Evolutionary conservation across 1,140 invertebrate species (phyloP).

Genomic region (Drosophila sp.): DNA sequence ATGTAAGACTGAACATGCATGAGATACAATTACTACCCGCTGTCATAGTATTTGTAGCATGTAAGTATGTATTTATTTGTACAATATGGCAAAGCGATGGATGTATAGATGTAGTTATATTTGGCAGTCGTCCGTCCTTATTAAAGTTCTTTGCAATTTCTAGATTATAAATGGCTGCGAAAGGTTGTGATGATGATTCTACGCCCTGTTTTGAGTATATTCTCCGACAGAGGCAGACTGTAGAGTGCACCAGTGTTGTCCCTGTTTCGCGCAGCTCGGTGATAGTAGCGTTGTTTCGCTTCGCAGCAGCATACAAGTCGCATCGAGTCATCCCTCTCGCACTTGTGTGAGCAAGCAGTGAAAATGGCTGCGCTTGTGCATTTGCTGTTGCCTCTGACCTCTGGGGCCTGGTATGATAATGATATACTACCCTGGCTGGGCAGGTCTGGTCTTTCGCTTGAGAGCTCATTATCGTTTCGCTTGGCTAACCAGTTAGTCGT

Average conservation of each 20-base stretch:
- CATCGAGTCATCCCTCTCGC: conserved; percentile 29
- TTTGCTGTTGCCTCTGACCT: conserved; percentile 46
- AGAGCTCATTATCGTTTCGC: conserved; percentile 84
- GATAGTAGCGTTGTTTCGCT: conserved; percentile 13
- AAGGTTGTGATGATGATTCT: conserved; percentile 28
- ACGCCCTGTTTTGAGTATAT: conserved; percentile 29
- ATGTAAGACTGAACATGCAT: conserved; percentile 6
- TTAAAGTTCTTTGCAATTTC: conserved; percentile 49
- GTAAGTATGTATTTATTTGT: neutral
- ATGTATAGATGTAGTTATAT: neutral
- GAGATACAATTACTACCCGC: neutral
- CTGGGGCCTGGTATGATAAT: conserved; percentile 9
- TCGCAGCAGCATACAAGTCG: neutral
- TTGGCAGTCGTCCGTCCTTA: conserved; percentile 1
- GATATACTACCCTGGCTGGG: conserved; percentile 46
- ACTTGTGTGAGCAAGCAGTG: conserved; percentile 5
- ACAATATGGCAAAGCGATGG: neutral
- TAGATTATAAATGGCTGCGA: conserved; percentile 53
- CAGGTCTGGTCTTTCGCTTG: conserved; percentile 81
- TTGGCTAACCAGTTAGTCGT: conserved; percentile 81
- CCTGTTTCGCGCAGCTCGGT: conserved; percentile 15
- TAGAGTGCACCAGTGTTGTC: conserved; percentile 38
- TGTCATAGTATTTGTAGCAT: conserved; percentile 1
- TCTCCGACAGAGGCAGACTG: conserved; percentile 7
- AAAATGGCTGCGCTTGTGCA: conserved; percentile 62